These are phyloP conservation scores for Eristalinus sepulchralis DNA, from an alignment of 2,888 invertebrate genomes.

Conservation along the genomic window DNA sequence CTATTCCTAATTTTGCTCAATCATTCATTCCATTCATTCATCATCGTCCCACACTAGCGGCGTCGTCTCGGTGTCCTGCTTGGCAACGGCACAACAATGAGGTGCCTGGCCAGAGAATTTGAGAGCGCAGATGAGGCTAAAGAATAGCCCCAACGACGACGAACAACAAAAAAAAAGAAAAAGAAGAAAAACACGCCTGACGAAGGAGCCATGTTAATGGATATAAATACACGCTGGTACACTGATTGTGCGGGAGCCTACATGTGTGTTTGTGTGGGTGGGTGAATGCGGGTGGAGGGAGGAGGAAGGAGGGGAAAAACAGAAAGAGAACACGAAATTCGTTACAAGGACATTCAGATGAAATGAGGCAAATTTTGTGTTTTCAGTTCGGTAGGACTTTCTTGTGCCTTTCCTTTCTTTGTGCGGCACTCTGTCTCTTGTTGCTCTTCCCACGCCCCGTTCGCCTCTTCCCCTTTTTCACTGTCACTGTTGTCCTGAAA, in stretches of 20 bases:
- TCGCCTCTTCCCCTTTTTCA: not conserved
- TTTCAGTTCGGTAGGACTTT: slow-evolving; percentile 17
- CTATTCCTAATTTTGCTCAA: slow-evolving; percentile 13
- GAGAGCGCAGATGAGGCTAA: not conserved
- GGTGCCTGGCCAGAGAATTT: not conserved
- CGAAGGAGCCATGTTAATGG: slow-evolving; percentile 39
- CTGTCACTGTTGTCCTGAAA: slow-evolving; percentile 12
- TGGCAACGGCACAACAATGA: too few species aligned
- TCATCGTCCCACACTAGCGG: slow-evolving; percentile 3
- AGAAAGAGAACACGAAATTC: slow-evolving; percentile 43
- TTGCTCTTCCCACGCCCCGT: slow-evolving; percentile 8
- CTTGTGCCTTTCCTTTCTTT: not conserved
- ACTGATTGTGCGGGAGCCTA: not conserved
- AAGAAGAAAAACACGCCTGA: not conserved
- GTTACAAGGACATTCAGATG: slow-evolving; percentile 52
- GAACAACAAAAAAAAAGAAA: not conserved
- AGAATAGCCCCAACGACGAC: not conserved
- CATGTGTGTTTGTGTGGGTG: not conserved
- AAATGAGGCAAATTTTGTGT: slow-evolving; percentile 43
- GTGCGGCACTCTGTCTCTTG: not conserved
- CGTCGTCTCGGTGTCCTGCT: not conserved
- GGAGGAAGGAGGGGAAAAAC: not conserved
- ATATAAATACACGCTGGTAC: slow-evolving; percentile 16
- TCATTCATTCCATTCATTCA: slow-evolving; percentile 37
- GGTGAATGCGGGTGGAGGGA: too few species aligned